Evolutionary conservation across 2,888 invertebrate species (phyloP).

Genomic region (Ypsolopha scabrella): DNA sequence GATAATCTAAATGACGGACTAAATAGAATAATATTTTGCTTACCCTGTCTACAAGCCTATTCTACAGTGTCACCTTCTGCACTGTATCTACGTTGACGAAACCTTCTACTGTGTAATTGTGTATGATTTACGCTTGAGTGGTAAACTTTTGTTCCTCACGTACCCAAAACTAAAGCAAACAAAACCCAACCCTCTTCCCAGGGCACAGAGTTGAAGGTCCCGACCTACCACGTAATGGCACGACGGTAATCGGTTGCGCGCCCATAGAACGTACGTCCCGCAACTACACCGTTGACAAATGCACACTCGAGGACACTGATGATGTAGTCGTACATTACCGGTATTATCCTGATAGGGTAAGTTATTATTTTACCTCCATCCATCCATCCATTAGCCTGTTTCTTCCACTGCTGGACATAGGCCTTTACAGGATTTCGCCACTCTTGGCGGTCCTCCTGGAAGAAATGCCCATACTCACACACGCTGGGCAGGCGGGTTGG

Average conservation of each 20-base stretch:
- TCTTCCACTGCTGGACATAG: no score
- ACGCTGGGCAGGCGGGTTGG: no score
- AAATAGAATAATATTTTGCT: no score
- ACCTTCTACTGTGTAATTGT: no score
- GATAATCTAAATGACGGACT: no score
- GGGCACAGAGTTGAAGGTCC: slow-evolving; percentile 53
- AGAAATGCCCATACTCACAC: no score
- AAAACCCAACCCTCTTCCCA: slow-evolving; percentile 11
- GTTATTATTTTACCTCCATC: slow-evolving; percentile 10
- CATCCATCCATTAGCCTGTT: no score
- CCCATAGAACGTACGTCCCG: slow-evolving; percentile 48
- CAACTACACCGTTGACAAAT: slow-evolving; percentile 46
- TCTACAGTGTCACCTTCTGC: no score
- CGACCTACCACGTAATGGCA: slow-evolving; percentile 47
- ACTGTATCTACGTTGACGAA: not conserved
- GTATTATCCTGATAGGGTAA: slow-evolving; percentile 55
- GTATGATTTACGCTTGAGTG: not conserved
- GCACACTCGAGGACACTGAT: slow-evolving; percentile 49
- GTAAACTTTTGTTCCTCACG: not conserved
- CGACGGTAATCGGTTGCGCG: slow-evolving; percentile 44
- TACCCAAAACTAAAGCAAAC: not conserved
- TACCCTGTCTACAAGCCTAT: no score
- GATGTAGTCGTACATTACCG: slow-evolving; percentile 57
- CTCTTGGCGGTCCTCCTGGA: no score
- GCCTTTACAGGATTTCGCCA: no score